These are phyloP conservation scores for Drosophila niveifrons DNA, from an alignment of 2,888 invertebrate genomes.

Conservation along the genomic window DNA sequence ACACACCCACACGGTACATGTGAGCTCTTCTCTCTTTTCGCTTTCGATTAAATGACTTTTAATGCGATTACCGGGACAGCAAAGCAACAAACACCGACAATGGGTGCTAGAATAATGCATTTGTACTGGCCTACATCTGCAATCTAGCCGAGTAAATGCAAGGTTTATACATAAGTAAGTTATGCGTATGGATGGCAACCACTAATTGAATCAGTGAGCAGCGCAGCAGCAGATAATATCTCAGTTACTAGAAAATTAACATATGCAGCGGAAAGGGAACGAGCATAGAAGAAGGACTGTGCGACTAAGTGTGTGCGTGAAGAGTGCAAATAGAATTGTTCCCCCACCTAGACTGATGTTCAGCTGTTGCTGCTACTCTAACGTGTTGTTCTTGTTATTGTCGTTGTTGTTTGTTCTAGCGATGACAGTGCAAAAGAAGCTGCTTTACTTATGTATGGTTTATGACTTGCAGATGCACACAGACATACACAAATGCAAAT, in stretches of 20 bases:
- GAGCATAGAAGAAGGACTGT: not conserved
- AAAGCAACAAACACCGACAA: slow-evolving; percentile 30
- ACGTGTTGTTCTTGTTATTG: slow-evolving; percentile 5
- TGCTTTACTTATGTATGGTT: slow-evolving; percentile 41
- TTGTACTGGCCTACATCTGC: slow-evolving; percentile 55
- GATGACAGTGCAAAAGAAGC: slow-evolving; percentile 40
- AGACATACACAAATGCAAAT: slow-evolving; percentile 15
- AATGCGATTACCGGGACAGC: slow-evolving; percentile 70
- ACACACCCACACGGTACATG: slow-evolving; percentile 30
- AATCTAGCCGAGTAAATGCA: slow-evolving; percentile 29
- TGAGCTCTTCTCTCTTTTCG: slow-evolving; percentile 41
- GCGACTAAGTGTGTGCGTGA: slow-evolving; percentile 3
- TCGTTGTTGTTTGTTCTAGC: slow-evolving; percentile 24
- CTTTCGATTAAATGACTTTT: slow-evolving; percentile 79
- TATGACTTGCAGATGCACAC: slow-evolving; percentile 43
- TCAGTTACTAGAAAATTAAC: slow-evolving; percentile 63
- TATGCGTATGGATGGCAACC: slow-evolving; percentile 61
- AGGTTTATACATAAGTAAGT: slow-evolving; percentile 47
- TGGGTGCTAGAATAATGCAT: slow-evolving; percentile 61
- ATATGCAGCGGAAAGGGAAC: slow-evolving; percentile 37
- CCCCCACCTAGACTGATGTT: slow-evolving; percentile 37
- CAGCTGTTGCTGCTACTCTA: slow-evolving; percentile 35
- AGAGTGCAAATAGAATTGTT: not conserved
- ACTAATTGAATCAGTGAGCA: slow-evolving; percentile 75
- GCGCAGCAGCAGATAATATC: slow-evolving; percentile 36